Base-by-base conservation (phyloP, 2,797 vertebrate species). In the Microctenopoma lineatum region DNA sequence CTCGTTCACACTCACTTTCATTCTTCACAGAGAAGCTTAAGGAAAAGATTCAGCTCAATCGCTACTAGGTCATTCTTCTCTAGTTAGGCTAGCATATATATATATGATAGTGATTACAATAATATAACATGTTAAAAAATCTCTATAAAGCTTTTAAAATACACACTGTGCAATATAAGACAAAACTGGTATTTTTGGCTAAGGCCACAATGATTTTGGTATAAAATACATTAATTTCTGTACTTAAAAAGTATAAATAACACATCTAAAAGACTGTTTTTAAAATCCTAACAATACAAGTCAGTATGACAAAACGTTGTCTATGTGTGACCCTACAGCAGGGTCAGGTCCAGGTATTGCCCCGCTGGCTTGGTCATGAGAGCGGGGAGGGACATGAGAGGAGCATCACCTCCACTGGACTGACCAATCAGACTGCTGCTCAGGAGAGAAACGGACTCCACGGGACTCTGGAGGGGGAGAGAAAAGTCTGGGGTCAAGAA, bases 131-230 rank as follows among this genome's bases (percentile, higher is more conserved):
- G 48, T 78, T 78, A 81, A 85, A 71, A 89, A 75, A 83, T 84
- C 66, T 90, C 80, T 88, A 89, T 87, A 92, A 91, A 90, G 88
- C 86, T 90, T 90, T 91, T 88, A 85, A 90, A 90, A 91, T 89
- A 93, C 80, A 93, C 67, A 87, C 11, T 94, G 93, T 95, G 92
- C 93, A 94, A 94, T 92, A 89, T 89, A 91, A 72, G 81, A 89
- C 79, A 90, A 90, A 89, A 90, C 79, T 88, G 86, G 83, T 90
- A 89, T 91, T 83, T 86, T 85, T 83, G 89, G 88, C 90, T 85
- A 86, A 77, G 74, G 83, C 83, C 90, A 87, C 83, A 86, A 81
- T 77, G 80, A 91, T 91, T 90, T 89, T 89, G 84, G 77, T 93
- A 93, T 83, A 92, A 94, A 93, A 93, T 90, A 93, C 89, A 92